Conservation (phyloP, 1,140 invertebrate species). For the Drosophila tani region DNA sequence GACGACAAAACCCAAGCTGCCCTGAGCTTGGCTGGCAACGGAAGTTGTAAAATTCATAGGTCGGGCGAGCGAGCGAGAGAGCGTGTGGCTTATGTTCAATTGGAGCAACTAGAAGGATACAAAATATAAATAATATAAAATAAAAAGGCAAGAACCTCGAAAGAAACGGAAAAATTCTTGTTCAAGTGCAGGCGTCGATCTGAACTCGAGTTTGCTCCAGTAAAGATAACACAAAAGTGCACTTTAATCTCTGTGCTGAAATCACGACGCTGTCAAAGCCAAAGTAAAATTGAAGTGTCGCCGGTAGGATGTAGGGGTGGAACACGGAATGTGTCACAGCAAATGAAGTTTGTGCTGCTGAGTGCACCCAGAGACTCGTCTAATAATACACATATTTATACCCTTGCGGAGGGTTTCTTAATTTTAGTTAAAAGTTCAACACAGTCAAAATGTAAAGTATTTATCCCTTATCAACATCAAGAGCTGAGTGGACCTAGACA, state of each 20-base stretch:
- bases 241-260: constrained; percentile 79
- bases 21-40: constrained; percentile 62
- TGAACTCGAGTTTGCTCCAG: constrained; percentile 53
- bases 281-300: constrained; percentile 75
- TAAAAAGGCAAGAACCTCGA: constrained; percentile 9
- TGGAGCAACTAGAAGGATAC: constrained; percentile 59
- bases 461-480: no score
- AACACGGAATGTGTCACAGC: constrained; percentile 28
- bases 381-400: background rate
- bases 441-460: background rate
- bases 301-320: constrained; percentile 1
- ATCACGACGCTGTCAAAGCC: constrained; percentile 63
- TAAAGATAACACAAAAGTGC: constrained; percentile 81
- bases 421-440: background rate
- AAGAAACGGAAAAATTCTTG: constrained; percentile 38
- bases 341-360: constrained; percentile 29
- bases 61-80: constrained; percentile 47
- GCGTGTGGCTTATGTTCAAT: constrained; percentile 74
- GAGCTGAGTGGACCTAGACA: no score
- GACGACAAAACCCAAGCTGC: constrained; percentile 62
- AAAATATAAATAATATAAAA: constrained; percentile 26
- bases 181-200: constrained; percentile 68
- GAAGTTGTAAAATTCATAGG: constrained; percentile 82
- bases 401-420: background rate
- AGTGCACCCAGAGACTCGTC: constrained; percentile 5